These are phyloP conservation scores for Acipenser oxyrinchus DNA, from an alignment of 2,797 vertebrate genomes.

Conservation along the genomic window DNA sequence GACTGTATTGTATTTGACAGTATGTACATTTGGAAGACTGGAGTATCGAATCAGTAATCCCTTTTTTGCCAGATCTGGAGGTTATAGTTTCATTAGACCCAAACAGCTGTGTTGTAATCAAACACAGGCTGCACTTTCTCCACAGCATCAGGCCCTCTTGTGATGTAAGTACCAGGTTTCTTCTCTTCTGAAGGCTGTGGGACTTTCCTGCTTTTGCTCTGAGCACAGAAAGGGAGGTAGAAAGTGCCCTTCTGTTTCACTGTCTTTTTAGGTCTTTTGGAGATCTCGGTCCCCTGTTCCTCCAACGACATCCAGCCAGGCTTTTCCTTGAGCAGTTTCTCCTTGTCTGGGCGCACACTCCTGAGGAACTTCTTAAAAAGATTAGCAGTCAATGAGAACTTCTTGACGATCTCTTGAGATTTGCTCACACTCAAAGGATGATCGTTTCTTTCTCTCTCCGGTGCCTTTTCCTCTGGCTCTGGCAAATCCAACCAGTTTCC, in stretches of 20 bases:
- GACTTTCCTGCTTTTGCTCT: constrained; percentile 29
- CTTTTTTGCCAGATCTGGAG: no score
- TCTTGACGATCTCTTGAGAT: constrained; percentile 61
- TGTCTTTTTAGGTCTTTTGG: constrained; percentile 60
- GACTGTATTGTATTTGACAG: neutral
- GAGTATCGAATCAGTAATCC: no score
- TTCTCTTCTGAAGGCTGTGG: constrained; percentile 22
- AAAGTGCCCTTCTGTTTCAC: constrained; percentile 58
- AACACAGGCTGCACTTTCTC: constrained; percentile 37
- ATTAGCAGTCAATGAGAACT: constrained; percentile 64
- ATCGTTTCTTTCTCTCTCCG: constrained; percentile 22
- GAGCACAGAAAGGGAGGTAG: constrained; percentile 49
- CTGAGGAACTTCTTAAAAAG: constrained; percentile 75
- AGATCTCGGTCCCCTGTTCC: constrained; percentile 42
- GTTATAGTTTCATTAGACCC: constrained; percentile 54
- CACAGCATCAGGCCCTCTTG: constrained; percentile 27
- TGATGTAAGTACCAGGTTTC: constrained; percentile 1
- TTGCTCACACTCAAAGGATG: constrained; percentile 30
- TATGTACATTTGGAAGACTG: constrained; percentile 21
- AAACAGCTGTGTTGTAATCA: constrained; percentile 71
- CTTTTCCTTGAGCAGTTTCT: constrained; percentile 65
- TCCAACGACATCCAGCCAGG: constrained; percentile 54
- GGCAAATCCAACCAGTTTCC: constrained; percentile 95
- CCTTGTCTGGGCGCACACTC: constrained; percentile 64
- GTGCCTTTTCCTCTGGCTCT: constrained; percentile 29